A percentile compares a stretch with the other conserved stretches of the same genome.
phyloP scores from a whole-genome alignment of 2,113 vertebrate genomes.

The Solenodon paradoxus region DNA sequence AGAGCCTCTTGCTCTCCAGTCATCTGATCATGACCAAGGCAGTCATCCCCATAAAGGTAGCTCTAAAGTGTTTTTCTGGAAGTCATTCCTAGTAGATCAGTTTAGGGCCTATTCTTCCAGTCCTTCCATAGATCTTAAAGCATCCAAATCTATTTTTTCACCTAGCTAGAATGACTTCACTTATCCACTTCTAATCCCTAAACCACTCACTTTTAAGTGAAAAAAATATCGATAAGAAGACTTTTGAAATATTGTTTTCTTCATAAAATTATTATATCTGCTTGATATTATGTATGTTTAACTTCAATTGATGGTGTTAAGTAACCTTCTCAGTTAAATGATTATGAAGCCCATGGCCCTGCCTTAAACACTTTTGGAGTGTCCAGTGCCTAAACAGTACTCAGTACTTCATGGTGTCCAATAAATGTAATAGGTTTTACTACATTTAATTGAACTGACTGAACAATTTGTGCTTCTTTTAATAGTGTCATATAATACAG shows the following conservation, averaged over 20 bases:
- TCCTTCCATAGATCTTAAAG: neutral
- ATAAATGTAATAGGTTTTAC: slow-evolving; percentile 7
- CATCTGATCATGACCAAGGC: neutral
- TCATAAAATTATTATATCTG: neutral
- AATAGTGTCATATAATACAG: slow-evolving; percentile 42
- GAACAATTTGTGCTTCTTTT: slow-evolving; percentile 48
- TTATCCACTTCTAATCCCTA: neutral
- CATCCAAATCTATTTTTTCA: neutral
- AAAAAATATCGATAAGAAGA: neutral
- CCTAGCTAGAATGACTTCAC: neutral
- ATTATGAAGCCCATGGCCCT: neutral
- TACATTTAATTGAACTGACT: slow-evolving; percentile 50
- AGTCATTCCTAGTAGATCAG: neutral
- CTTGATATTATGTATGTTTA: neutral
- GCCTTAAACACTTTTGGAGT: neutral
- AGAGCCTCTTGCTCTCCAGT: neutral
- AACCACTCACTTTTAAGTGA: neutral
- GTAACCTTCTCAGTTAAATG: neutral
- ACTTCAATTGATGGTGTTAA: neutral
- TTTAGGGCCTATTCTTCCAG: neutral
- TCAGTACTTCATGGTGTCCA: neutral
- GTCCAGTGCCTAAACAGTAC: neutral
- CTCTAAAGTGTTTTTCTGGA: neutral
- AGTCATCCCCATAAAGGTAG: neutral
- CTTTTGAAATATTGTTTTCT: neutral